Evolutionary conservation across 2,888 invertebrate species (phyloP), one percentile per base, ranked within the genome.

Genomic region (Hirtodrosophila alboralis): DNA sequence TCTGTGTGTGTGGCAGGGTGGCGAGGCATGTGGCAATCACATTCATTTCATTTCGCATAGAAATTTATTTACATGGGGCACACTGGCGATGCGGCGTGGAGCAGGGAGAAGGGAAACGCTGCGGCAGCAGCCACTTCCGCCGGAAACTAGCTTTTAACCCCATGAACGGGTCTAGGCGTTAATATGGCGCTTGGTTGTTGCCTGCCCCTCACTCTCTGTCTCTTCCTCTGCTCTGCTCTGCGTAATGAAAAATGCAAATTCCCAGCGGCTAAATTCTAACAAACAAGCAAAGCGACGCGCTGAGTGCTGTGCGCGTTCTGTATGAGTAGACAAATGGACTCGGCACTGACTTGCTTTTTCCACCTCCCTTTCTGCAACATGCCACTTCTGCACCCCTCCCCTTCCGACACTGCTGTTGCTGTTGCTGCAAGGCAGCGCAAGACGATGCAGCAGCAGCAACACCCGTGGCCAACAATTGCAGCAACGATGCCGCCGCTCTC

Each of bases 201-300:
- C 26, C 37, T 33, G 27, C 51, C 12, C 9, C 34, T 3, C 13
- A 8, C 14, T 18, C 31, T n/a, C 40, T 5, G 14, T 33, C 5
- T 10, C 18, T 3, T 6, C 14, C 12, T 10, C 49, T 10, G 33
- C 58, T 60, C 73, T 69, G 74, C 69, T 80, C 79, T 71, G 86
- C 77, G 87, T 87, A 88, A 88, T 88, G 88, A 88, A 88, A 88
- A 88, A 88, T 88, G 88, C 86, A 88, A 88, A 88, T 88, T 88
- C 88, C 88, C 88, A 83, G 74, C 78, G 88, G 88, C 88, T 83
- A 88, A 88, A 87, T 88, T 88, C 87, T 77, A 83, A 79, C 88
- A 87, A 88, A 84, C 83, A 84, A 85, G 84, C 78, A 84, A 81
- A 78, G 71, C 84, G 75, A 75, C 80, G 80, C 84, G 75, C 77